Evolutionary conservation across 2,888 invertebrate genomes (phyloP).

Genomic region (Petrophora chlorosata): DNA sequence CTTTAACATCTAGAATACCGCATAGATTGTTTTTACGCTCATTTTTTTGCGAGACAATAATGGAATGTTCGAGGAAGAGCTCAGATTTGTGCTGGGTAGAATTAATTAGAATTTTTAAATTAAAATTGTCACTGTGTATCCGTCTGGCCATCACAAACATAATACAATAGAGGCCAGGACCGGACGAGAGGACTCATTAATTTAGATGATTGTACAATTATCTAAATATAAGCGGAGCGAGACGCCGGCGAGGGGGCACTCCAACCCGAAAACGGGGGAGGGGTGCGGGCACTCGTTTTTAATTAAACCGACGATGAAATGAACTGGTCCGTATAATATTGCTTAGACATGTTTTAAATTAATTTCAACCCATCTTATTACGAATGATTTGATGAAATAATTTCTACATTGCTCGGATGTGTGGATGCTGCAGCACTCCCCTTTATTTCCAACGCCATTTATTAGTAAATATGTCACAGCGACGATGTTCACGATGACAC

Average conservation of each 20-base stretch:
- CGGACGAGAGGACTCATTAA: constrained; percentile 83
- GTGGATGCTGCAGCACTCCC: constrained; percentile 10
- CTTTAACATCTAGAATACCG: constrained; percentile 13
- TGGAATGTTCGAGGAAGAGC: constrained; percentile 23
- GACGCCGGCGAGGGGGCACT: constrained; percentile 75
- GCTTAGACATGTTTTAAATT: constrained; percentile 83
- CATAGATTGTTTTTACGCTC: constrained; percentile 1
- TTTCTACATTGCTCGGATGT: constrained; percentile 32
- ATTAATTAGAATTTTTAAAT: constrained; percentile 64
- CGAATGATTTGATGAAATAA: constrained; percentile 60
- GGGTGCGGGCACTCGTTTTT: constrained; percentile 83
- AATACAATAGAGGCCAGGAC: constrained; percentile 78
- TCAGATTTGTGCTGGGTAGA: constrained; percentile 20
- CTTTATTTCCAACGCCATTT: not conserved
- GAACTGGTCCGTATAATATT: constrained; percentile 84
- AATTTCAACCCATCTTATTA: constrained; percentile 76
- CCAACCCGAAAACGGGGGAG: constrained; percentile 79
- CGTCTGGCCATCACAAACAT: constrained; percentile 67
- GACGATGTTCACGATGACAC: too few relatives aligned
- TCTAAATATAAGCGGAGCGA: constrained; percentile 83
- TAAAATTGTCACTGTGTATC: constrained; percentile 72
- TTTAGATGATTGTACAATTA: constrained; percentile 85
- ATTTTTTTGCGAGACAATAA: constrained; percentile 11
- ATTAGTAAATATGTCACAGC: too few relatives aligned
- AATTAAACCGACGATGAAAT: constrained; percentile 83